Conservation (phyloP, 2,797 vertebrate genomes). For the Coregonus ussuriensis region DNA sequence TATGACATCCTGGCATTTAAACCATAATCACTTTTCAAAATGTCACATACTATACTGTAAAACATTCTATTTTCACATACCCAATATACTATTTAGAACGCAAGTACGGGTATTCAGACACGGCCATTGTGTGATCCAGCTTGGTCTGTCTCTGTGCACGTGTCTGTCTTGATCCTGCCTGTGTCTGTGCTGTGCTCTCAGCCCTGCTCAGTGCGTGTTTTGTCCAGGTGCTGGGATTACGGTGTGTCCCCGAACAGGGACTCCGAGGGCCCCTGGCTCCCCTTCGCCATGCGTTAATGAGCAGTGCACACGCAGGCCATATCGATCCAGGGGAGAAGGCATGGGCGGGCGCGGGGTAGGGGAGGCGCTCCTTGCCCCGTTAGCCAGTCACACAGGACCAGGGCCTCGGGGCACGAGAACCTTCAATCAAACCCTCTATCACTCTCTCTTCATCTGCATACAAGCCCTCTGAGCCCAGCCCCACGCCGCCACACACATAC, state of each 20-base stretch:
- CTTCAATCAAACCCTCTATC: constrained; percentile 42
- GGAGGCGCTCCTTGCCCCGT: constrained; percentile 56
- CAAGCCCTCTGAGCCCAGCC: not conserved
- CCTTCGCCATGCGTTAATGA: constrained; percentile 69
- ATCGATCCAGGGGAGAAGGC: constrained; percentile 64
- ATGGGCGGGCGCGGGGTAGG: constrained; percentile 47
- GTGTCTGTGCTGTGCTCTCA: not conserved
- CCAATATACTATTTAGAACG: no score
- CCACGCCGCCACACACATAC: not conserved
- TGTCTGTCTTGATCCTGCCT: not conserved
- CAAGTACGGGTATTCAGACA: no score
- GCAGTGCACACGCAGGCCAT: constrained; percentile 50
- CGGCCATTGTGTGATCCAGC: no score
- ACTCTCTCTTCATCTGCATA: no score
- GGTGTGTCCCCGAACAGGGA: constrained; percentile 67
- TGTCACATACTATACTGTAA: no score
- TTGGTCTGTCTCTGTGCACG: not conserved
- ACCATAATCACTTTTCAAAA: no score
- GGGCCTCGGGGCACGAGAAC: constrained; percentile 66
- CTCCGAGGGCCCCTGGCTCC: constrained; percentile 66
- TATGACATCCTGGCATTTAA: no score
- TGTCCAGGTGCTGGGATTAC: constrained; percentile 70
- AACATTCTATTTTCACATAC: no score
- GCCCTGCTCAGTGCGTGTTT: constrained; percentile 34
- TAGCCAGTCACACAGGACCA: constrained; percentile 70